Evolutionary conservation across 2,888 invertebrate species (phyloP), one percentile per base, ranked within the genome.

Genomic region (Timandra comae): DNA sequence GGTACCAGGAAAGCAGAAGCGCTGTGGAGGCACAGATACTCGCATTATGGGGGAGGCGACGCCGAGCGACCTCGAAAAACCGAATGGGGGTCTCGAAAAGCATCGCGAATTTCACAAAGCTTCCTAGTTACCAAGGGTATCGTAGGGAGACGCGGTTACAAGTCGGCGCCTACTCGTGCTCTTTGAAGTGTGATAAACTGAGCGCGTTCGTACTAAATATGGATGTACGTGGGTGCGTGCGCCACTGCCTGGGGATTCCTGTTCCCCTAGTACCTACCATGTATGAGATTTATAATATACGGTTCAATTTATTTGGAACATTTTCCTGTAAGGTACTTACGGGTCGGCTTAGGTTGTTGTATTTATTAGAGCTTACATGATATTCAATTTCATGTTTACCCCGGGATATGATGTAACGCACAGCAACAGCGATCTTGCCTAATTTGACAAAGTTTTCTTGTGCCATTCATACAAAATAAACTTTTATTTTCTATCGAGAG

Each of bases 121-220:
- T 74, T 79, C 76, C 73, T 71, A 72, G 77, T 74, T 76, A 74
- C 72, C 56, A 64, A 57, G 55, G 59, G 52, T 54, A 54, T 52
- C 55, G 49, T 59, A 50, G 74, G 75, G 74, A 70, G 72, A 64
- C 62, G 76, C 63, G 74, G 78, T 76, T 74, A 63, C 67, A 63
- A 64, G 61, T 62, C 62, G 64, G 63, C 65, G 71, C 67, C 69
- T 71, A 63, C 70, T 63, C 63, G 66, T 63, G 74, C 70, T 74
- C 79, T 81, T 78, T 79, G 78, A 80, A 79, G 77, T 73, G 79
- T 76, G 80, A 79, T 79, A 77, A 76, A 79, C 78, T 71, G 67
- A 65, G 64, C 63, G 62, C 62, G 55, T 56, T 51, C 52, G 56
- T 62, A 63, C 71, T 69, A 73, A 72, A 74, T 72, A 75, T 70